Percentiles rank a stretch among this genome's conserved stretches.
phyloP scores from a whole-genome alignment of 1,140 invertebrate species.

The Heliconius himera region DNA sequence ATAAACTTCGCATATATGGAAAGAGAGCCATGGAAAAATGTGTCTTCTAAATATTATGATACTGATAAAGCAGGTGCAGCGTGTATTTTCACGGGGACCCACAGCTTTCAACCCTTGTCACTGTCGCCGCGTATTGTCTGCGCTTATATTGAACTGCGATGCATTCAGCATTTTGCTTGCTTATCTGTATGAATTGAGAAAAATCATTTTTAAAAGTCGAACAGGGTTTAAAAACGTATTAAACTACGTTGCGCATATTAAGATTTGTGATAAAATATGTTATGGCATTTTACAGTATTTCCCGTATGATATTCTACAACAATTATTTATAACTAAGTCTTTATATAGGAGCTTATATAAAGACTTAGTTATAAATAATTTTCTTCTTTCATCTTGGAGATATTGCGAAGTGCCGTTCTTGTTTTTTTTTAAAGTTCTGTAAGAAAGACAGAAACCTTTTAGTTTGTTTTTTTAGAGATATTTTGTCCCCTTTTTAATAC shows the following conservation, averaged over 20 bases:
- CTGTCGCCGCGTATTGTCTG: conserved; percentile 69
- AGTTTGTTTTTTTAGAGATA: too few species aligned
- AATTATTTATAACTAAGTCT: too few species aligned
- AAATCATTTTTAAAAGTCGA: conserved; percentile 12
- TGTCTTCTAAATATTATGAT: conserved; percentile 59
- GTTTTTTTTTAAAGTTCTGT: too few species aligned
- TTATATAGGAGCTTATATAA: too few species aligned
- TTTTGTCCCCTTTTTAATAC: too few species aligned
- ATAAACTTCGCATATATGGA: neutral
- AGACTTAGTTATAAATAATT: too few species aligned
- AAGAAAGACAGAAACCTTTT: too few species aligned
- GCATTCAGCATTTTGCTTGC: conserved; percentile 26
- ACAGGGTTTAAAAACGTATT: neutral
- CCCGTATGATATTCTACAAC: too few species aligned
- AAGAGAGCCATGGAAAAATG: conserved; percentile 12
- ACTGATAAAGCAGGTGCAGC: conserved; percentile 65
- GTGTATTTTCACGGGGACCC: conserved; percentile 67
- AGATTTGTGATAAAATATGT: neutral
- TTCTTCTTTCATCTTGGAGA: too few species aligned
- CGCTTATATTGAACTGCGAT: conserved; percentile 68
- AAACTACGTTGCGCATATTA: neutral
- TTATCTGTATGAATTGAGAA: conserved; percentile 15
- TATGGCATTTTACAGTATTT: too few species aligned
- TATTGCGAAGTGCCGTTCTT: too few species aligned
- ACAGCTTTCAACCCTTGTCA: conserved; percentile 70